phyloP scores from a whole-genome alignment of 2,888 invertebrate genomes.

The Furcula furcula region DNA sequence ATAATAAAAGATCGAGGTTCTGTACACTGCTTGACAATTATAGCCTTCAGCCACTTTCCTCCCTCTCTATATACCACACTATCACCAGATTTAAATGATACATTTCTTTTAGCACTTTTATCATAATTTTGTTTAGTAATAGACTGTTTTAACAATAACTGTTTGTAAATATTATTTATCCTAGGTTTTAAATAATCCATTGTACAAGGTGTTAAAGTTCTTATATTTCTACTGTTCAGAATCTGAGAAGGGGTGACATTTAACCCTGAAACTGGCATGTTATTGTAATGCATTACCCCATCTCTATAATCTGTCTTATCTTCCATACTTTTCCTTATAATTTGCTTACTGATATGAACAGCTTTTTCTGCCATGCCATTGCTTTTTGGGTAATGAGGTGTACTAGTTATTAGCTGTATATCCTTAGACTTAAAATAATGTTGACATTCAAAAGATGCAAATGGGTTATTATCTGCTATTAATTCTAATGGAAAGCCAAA shows the following conservation, averaged over 20 bases:
- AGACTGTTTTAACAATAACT: no score
- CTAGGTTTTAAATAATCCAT: no score
- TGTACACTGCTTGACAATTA: background rate
- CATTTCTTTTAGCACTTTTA: no score
- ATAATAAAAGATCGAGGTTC: background rate
- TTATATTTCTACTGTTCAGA: constrained; percentile 12
- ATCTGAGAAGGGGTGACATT: constrained; percentile 14
- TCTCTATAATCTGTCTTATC: constrained; percentile 13
- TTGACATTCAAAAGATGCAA: constrained; percentile 10
- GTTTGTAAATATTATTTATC: no score
- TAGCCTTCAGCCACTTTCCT: background rate
- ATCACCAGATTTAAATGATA: no score
- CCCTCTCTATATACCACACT: no score
- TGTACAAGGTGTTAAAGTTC: no score
- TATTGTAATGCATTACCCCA: constrained; percentile 9
- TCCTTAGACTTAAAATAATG: constrained; percentile 8
- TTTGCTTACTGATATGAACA: constrained; percentile 8
- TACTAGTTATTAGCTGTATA: constrained; percentile 7
- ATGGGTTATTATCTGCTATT: constrained; percentile 4
- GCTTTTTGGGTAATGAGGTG: constrained; percentile 10
- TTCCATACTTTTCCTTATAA: constrained; percentile 8
- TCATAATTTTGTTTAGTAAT: no score
- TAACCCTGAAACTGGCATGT: background rate
- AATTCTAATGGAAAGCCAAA: constrained; percentile 10
- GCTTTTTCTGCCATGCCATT: constrained; percentile 14